Percentiles rank a stretch among this genome's conserved stretches.
Evolutionary conservation across 2,113 vertebrate species (phyloP).

Genomic region (Thalassoma bifasciatum): DNA sequence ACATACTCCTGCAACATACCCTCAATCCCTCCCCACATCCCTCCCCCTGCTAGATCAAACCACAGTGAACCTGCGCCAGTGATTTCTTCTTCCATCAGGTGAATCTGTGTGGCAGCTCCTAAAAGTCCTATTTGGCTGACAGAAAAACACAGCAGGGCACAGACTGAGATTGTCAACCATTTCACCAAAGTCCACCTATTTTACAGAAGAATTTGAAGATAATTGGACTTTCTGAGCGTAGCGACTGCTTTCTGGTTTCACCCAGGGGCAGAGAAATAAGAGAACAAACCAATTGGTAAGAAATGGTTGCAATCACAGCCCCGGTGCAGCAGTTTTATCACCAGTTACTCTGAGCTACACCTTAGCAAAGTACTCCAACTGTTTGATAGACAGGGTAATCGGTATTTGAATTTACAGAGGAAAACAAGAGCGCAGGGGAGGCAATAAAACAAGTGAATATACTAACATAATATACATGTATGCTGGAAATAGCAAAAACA

Average conservation of each 20-base stretch:
- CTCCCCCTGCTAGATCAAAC: conserved; percentile 23
- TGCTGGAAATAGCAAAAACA: conserved; percentile 39
- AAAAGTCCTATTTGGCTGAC: conserved; percentile 19
- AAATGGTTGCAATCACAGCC: conserved; percentile 25
- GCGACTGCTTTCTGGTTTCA: conserved; percentile 9
- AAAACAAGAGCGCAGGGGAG: conserved; percentile 22
- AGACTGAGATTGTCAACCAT: conserved; percentile 42
- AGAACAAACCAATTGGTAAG: neutral
- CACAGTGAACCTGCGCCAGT: conserved; percentile 26
- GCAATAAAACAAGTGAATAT: conserved; percentile 32
- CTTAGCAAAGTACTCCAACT: conserved; percentile 13
- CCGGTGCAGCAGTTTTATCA: conserved; percentile 2
- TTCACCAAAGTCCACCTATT: conserved; percentile 36
- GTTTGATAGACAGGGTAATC: conserved; percentile 21
- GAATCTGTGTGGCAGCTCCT: conserved; percentile 9
- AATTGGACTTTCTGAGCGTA: conserved; percentile 28
- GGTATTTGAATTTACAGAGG: conserved; percentile 38
- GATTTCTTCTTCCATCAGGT: conserved; percentile 40
- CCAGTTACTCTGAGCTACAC: conserved; percentile 19
- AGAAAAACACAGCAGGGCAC: conserved; percentile 17
- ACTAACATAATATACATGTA: conserved; percentile 56
- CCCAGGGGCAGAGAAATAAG: neutral
- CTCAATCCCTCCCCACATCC: conserved; percentile 9
- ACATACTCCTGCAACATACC: conserved; percentile 16
- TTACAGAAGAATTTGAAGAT: conserved; percentile 32